Conservation (phyloP, 2,797 vertebrate genomes). For the Acanthis flammea region DNA sequence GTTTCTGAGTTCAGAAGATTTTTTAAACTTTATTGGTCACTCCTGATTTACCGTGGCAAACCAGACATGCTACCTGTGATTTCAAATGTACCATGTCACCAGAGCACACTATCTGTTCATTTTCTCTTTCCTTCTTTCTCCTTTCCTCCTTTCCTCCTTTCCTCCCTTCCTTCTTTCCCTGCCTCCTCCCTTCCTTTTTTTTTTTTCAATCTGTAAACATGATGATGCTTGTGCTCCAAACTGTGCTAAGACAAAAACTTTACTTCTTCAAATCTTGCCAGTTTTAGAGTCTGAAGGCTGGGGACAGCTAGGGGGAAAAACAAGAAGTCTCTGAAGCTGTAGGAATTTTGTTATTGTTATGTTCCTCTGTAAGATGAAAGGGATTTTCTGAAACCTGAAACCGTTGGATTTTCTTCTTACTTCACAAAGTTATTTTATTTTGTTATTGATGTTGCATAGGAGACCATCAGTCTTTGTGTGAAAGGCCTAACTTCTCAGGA, state of each 20-base stretch:
- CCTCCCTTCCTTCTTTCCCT: fast-evolving
- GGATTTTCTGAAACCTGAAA: background rate
- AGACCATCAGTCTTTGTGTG: background rate
- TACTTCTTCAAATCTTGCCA: background rate
- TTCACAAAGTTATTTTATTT: background rate
- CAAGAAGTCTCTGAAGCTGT: background rate
- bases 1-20: background rate
- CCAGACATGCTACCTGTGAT: background rate
- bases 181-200: too few species aligned
- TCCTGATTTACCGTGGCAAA: background rate
- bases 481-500: background rate
- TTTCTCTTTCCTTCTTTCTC: too few species aligned
- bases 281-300: background rate
- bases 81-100: background rate
- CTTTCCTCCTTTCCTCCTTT: background rate
- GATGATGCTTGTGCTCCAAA: background rate
- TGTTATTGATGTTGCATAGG: background rate
- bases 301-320: background rate
- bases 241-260: background rate
- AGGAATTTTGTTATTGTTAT: background rate
- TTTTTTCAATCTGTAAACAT: background rate
- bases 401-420: background rate
- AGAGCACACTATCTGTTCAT: background rate
- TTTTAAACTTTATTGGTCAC: background rate
- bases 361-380: background rate